Evolutionary conservation across 1,140 invertebrate genomes (phyloP), one percentile per base, ranked within the genome.

Genomic region (Conopomorpha cramerella): DNA sequence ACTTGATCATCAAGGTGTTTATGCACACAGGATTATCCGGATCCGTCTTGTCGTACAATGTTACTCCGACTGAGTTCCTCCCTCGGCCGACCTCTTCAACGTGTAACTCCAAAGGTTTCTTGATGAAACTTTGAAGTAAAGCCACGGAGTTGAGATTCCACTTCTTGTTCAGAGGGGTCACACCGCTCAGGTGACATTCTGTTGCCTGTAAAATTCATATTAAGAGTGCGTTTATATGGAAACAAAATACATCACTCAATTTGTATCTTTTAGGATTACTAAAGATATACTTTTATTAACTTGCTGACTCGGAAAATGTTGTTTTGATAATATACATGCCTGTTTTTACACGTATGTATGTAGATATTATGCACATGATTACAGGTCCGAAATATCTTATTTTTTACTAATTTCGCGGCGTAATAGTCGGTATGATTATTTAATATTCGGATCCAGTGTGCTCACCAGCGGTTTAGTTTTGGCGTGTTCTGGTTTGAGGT

Each of bases 161-260:
- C 26, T 68, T 61, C 36, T 68, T 64, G 36, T 66, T 61, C 0
- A 49, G 33, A 1, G 70, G 65, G 1, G 64, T 70, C 12, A 76
- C 54, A 2, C 65, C 70, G 0, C 56, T 56, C 11, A 76, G 39
- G 33, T 76, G 56, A 38, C 67, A 72, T 41, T 70, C 65, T 1
- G 51, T 58, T 1, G 67, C 54, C 70, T 74, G 42, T 12, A 10
- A 8, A 12, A n/a, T n/a, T n/a, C n/a, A n/a, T n/a, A n/a, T n/a
- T n/a, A n/a, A n/a, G n/a, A n/a, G n/a, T n/a, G n/a, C n/a, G n/a
- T n/a, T n/a, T n/a, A n/a, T n/a, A n/a, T n/a, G n/a, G n/a, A n/a
- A n/a, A n/a, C n/a, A n/a, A n/a, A n/a, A n/a, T n/a, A n/a, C n/a
- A n/a, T n/a, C n/a, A n/a, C n/a, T n/a, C n/a, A n/a, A n/a, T n/a